Percentiles rank a stretch among this genome's conserved stretches.
phyloP scores from a whole-genome alignment of 2,113 vertebrate genomes.

The Heliornis fulica region DNA sequence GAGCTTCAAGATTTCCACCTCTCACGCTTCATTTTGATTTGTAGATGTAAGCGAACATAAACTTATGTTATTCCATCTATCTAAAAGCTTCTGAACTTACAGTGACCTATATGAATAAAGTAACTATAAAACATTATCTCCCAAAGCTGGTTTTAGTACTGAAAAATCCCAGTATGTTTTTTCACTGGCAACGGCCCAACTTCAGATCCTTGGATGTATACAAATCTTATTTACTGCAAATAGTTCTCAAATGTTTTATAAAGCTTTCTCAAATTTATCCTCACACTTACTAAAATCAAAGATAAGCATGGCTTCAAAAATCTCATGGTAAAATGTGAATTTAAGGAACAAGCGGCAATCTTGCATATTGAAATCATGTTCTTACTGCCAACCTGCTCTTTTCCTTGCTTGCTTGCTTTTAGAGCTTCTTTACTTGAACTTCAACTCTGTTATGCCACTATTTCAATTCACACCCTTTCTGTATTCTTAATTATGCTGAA shows the following conservation, averaged over 20 bases:
- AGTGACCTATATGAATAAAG: neutral
- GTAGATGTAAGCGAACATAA: neutral
- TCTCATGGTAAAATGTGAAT: neutral
- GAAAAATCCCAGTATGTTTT: neutral
- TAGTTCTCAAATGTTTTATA: neutral
- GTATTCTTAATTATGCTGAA: neutral
- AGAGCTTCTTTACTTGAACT: neutral
- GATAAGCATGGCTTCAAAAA: neutral
- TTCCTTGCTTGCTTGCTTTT: neutral
- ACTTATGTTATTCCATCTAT: neutral
- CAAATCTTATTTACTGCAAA: neutral
- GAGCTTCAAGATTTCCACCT: neutral
- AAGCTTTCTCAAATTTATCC: neutral
- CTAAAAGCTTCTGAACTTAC: neutral
- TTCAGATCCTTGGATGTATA: neutral
- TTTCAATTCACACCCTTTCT: neutral
- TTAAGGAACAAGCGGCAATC: neutral
- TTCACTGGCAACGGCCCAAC: neutral
- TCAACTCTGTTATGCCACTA: neutral
- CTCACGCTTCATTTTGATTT: neutral
- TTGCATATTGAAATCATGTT: neutral
- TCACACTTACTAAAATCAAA: neutral
- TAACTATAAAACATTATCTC: neutral
- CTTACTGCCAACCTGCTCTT: neutral
- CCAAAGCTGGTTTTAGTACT: neutral